phyloP scores from a whole-genome alignment of 2,888 invertebrate genomes.

The Boloria euphrosyne region DNA sequence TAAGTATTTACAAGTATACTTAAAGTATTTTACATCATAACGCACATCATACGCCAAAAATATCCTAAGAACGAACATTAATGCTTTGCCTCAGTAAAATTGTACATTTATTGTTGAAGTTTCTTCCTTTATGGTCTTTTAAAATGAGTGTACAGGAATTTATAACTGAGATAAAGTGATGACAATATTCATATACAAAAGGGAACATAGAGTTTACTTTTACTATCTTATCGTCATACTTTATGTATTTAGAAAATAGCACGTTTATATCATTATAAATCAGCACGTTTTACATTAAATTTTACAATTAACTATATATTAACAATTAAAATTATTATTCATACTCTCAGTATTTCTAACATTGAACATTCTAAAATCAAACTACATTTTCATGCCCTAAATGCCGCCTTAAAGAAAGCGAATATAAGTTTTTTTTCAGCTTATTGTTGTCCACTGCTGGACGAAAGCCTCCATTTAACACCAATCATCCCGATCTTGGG shows the following conservation, averaged over 20 bases:
- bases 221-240: conserved; percentile 20
- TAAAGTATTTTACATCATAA: conserved; percentile 14
- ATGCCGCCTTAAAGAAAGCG: not conserved
- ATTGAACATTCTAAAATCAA: no score
- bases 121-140: conserved; percentile 43
- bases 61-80: conserved; percentile 33
- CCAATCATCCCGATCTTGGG: no score
- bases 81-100: conserved; percentile 33
- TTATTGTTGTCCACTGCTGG: no score
- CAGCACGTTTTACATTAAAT: not conserved
- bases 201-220: conserved; percentile 35
- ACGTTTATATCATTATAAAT: not conserved
- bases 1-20: not conserved
- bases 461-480: no score
- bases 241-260: conserved; percentile 5
- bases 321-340: no score
- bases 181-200: conserved; percentile 41
- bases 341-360: no score
- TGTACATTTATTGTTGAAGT: conserved; percentile 40
- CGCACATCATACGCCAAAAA: conserved; percentile 30
- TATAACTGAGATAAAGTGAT: conserved; percentile 41
- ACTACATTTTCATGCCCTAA: no score
- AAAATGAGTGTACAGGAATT: conserved; percentile 40
- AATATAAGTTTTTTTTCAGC: no score
- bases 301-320: no score